Base-by-base conservation (phyloP, 2,888 invertebrate genomes). In the Ptilodon capucinus region DNA sequence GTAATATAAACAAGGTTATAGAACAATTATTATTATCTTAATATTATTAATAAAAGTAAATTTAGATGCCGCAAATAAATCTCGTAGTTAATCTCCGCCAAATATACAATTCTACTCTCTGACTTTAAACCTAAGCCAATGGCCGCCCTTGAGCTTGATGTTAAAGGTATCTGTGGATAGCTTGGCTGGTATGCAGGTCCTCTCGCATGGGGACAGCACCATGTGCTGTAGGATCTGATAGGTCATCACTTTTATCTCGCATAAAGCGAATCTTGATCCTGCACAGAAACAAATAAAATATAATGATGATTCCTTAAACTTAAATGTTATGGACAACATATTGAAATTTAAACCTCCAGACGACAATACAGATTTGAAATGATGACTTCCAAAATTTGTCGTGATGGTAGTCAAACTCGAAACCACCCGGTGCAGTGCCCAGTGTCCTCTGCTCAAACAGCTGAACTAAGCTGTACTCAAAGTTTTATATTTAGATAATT, bases 191-290 rank as follows among this genome's bases (percentile, higher is more conserved):
- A 74, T 65, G 40, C 51, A 42, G 0, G 83, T 84, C 62, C 59
- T 79, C 25, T 70, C 66, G 7, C 69, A 68, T 1, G 81, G 78
- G 8, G 65, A 63, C 5, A 87, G 34, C 45, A 75, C 73, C 43
- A 83, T 54, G 21, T 76, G 64, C 28, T 68, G 64, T 8, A 86
- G 51, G 1, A 86, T 60, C 45, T 81, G 77, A 54, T 81, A 85
- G 0, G 71, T 40, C 71, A 84, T 69, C 23, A 82, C 75, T 46
- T 87, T 87, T 8, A 84, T 51, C 50, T 86, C 84, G 41, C 80
- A 81, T 2, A 86, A 70, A 1, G 86, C 85, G 56, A 86, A 86
- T 16, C 85, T 64, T 9, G 82, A 82, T 0, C 75, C 64, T 60
- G 52, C 8, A 39, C 19, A 32, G 28, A 42, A 42, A 25, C 8